Evolutionary conservation across 2,888 invertebrate genomes (phyloP).

Genomic region (Caenorhabditis auriculariae): DNA sequence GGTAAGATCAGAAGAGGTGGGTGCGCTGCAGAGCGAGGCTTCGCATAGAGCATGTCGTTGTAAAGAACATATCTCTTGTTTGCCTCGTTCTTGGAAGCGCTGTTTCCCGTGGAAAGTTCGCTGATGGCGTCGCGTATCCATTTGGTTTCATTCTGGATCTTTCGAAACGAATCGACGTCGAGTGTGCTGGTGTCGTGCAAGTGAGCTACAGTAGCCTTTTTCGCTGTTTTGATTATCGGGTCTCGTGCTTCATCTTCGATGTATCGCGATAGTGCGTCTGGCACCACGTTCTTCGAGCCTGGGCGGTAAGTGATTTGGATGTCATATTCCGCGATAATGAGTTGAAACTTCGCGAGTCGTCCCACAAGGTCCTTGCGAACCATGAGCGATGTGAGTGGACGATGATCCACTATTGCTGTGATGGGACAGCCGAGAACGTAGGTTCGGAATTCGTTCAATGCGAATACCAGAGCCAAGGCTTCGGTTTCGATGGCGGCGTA

Average conservation of each 20-base stretch:
- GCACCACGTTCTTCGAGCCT: constrained; percentile 28
- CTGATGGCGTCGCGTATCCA: constrained; percentile 2
- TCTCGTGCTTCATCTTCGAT: constrained; percentile 4
- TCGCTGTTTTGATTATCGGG: neutral
- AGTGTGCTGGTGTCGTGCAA: neutral
- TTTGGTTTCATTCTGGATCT: constrained; percentile 3
- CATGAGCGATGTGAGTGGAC: constrained; percentile 4
- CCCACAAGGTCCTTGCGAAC: constrained; percentile 4
- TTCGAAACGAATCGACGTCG: neutral
- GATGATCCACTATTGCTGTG: constrained; percentile 6
- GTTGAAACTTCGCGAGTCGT: constrained; percentile 1
- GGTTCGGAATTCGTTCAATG: constrained; percentile 8
- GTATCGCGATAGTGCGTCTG: constrained; percentile 3
- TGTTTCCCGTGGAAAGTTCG: neutral
- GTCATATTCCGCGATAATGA: neutral
- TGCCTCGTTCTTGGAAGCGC: too few species aligned
- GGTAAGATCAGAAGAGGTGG: too few species aligned
- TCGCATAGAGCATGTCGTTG: too few species aligned
- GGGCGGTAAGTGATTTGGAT: constrained; percentile 3
- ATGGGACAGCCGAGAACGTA: constrained; percentile 13
- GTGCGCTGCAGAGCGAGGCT: too few species aligned
- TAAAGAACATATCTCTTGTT: too few species aligned
- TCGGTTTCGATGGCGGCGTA: constrained; percentile 21
- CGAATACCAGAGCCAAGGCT: constrained; percentile 16
- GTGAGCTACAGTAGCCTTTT: neutral